Percentiles rank a stretch among this genome's conserved stretches.
Evolutionary conservation across 2,888 invertebrate genomes (phyloP).

Genomic region (Thymelicus sylvestris): DNA sequence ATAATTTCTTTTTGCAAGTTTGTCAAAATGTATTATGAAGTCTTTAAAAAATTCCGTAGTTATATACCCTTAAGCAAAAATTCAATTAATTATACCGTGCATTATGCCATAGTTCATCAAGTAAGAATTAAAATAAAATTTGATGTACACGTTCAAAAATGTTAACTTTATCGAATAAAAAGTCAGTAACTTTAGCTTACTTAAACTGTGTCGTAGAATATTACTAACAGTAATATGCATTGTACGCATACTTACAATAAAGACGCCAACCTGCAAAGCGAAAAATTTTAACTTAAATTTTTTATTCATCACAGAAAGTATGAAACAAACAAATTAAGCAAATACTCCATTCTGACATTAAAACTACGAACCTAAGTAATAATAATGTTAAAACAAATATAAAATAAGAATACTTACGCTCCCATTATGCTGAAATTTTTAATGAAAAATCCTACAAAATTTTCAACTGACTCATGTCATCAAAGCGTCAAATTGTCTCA

Average conservation of each 20-base stretch:
- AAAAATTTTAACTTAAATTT: background rate
- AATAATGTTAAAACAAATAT: background rate
- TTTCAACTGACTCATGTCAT: conserved; percentile 22
- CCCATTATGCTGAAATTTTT: conserved; percentile 43
- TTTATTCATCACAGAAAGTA: background rate
- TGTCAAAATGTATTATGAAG: too few relatives aligned
- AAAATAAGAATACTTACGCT: conserved; percentile 44
- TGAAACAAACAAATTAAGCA: background rate
- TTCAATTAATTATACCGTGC: too few relatives aligned
- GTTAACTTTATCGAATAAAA: too few relatives aligned
- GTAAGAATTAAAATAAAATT: too few relatives aligned
- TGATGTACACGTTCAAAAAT: too few relatives aligned
- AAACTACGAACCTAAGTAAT: background rate
- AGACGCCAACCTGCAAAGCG: conserved; percentile 41
- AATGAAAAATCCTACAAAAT: conserved; percentile 18
- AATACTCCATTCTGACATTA: background rate
- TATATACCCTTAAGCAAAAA: too few relatives aligned
- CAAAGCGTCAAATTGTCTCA: conserved; percentile 12
- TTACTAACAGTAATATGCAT: too few relatives aligned
- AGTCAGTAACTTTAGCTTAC: too few relatives aligned
- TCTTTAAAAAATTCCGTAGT: too few relatives aligned
- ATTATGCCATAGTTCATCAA: too few relatives aligned
- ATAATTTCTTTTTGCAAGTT: too few relatives aligned
- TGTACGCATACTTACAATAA: conserved; percentile 40
- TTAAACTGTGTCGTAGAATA: too few relatives aligned